A percentile compares a stretch with the other conserved stretches of the same genome.
phyloP scores from a whole-genome alignment of 1,140 invertebrate genomes.

The Harpegnathos saltator region DNA sequence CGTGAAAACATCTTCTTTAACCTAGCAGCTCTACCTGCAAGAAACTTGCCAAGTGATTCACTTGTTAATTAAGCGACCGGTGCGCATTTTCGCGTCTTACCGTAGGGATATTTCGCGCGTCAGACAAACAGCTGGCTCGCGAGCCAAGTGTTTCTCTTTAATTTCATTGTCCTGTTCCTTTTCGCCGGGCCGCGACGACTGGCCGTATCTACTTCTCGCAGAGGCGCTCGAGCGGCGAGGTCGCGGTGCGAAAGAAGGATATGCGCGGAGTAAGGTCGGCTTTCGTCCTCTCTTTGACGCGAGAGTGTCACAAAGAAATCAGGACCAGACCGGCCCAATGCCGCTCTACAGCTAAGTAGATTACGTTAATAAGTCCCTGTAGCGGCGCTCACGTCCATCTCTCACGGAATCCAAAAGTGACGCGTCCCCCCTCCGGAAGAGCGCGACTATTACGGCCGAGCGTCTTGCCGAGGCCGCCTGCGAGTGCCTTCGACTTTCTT shows the following conservation, averaged over 20 bases:
- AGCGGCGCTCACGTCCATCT: constrained; percentile 68
- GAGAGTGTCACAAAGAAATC: constrained; percentile 59
- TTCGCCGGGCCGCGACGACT: constrained; percentile 48
- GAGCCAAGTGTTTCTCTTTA: constrained; percentile 53
- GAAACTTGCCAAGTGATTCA: constrained; percentile 17
- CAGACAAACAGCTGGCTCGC: constrained; percentile 46
- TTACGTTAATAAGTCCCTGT: constrained; percentile 77
- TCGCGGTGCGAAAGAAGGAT: constrained; percentile 36
- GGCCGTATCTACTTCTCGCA: constrained; percentile 39
- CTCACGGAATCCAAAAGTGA: constrained; percentile 65
- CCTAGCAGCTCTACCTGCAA: background rate
- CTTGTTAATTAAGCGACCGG: constrained; percentile 56
- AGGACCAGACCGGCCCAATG: constrained; percentile 52
- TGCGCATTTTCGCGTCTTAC: constrained; percentile 36
- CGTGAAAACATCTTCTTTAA: background rate
- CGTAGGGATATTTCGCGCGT: constrained; percentile 26
- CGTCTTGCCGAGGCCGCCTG: constrained; percentile 61
- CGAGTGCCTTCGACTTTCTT: constrained; percentile 65
- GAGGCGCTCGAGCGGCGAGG: constrained; percentile 24
- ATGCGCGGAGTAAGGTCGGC: constrained; percentile 40
- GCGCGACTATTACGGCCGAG: constrained; percentile 56
- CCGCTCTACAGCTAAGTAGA: constrained; percentile 73
- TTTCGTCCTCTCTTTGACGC: constrained; percentile 55
- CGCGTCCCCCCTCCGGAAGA: constrained; percentile 36
- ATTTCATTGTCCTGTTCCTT: constrained; percentile 46